Conservation (phyloP, 1,140 invertebrate species). For the Trypoxylus dichotomus region DNA sequence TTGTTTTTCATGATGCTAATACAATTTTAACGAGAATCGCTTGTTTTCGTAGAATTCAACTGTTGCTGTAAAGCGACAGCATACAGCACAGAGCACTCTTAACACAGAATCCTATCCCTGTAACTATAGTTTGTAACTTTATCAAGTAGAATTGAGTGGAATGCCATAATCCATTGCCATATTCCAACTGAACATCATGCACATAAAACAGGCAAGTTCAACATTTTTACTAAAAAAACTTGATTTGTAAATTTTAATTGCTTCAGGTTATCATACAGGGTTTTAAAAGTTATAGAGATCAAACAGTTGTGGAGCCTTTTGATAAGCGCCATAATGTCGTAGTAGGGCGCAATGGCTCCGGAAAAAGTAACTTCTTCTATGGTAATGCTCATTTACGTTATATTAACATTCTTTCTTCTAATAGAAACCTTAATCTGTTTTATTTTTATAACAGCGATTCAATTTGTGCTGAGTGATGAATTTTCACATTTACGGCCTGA, state of each 20-base stretch:
- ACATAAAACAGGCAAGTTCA: slow-evolving; percentile 42
- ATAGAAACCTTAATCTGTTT: slow-evolving; percentile 34
- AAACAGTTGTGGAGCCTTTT: slow-evolving; percentile 97
- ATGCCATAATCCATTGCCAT: too few species aligned
- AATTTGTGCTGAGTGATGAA: slow-evolving; percentile 99
- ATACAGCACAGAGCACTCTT: too few species aligned
- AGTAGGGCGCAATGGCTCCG: slow-evolving; percentile 88
- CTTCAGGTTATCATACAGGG: slow-evolving; percentile 90
- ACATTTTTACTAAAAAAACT: slow-evolving; percentile 26
- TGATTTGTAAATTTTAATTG: slow-evolving; percentile 3
- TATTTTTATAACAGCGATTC: slow-evolving; percentile 85
- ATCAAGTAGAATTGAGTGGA: too few species aligned
- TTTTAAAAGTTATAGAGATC: slow-evolving; percentile 98
- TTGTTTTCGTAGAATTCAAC: too few species aligned
- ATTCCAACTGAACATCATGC: too few species aligned
- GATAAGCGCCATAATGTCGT: slow-evolving; percentile 98
- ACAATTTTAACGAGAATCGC: too few species aligned
- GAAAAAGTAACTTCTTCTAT: slow-evolving; percentile 99
- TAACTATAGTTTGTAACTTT: too few species aligned
- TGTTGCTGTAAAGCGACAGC: too few species aligned
- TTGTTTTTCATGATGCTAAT: too few species aligned
- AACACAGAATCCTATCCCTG: too few species aligned
- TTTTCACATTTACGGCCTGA: slow-evolving; percentile 96
- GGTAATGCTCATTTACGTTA: slow-evolving; percentile 57
- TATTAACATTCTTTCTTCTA: slow-evolving; percentile 29